Conservation (phyloP, 2,113 vertebrate species). For the Copsychus sechellarum region DNA sequence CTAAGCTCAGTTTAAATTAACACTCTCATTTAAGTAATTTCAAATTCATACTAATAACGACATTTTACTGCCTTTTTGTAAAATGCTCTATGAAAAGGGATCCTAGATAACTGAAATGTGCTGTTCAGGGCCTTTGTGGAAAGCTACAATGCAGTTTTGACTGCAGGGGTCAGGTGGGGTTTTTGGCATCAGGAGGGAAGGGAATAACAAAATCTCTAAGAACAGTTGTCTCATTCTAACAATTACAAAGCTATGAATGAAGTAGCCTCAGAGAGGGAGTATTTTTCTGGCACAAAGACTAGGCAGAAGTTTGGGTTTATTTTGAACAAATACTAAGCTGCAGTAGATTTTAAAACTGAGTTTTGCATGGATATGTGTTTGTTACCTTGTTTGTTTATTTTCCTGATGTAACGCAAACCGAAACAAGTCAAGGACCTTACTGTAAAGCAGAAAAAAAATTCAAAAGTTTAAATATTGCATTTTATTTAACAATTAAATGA, state of each 20-base stretch:
- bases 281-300: neutral
- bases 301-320: neutral
- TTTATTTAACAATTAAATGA: neutral
- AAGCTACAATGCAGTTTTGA: neutral
- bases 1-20: neutral
- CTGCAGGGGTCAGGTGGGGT: slow-evolving; percentile 29
- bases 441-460: neutral
- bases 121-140: neutral
- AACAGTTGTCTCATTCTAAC: slow-evolving; percentile 25
- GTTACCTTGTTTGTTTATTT: neutral
- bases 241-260: slow-evolving; percentile 11
- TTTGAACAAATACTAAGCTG: neutral
- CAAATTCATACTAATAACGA: neutral
- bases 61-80: neutral
- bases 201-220: slow-evolving; percentile 4
- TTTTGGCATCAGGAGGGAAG: slow-evolving; percentile 21
- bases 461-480: neutral
- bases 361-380: neutral
- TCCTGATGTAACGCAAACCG: neutral
- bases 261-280: neutral
- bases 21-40: neutral
- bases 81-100: neutral
- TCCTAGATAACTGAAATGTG: neutral
- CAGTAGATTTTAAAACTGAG: neutral
- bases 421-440: neutral